Percentiles rank a stretch among this genome's conserved stretches.
Evolutionary conservation across 2,888 invertebrate genomes (phyloP).

Genomic region (Erannis defoliaria): DNA sequence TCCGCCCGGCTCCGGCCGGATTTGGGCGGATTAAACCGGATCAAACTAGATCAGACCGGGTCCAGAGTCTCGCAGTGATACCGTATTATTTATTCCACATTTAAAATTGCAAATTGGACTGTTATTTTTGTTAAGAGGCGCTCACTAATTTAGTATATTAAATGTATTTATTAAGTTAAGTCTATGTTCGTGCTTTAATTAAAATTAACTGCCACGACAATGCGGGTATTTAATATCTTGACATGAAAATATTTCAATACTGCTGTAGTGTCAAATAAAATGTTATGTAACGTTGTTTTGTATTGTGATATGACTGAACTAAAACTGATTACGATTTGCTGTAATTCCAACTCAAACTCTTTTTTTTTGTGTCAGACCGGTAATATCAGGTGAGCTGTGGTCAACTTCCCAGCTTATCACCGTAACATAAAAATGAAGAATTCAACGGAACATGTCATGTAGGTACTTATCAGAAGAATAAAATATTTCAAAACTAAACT

Average conservation of each 20-base stretch:
- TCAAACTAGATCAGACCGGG: slow-evolving; percentile 55
- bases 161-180: neutral
- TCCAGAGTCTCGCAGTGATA: slow-evolving; percentile 75
- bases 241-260: neutral
- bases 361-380: too few species aligned
- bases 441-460: neutral
- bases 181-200: neutral
- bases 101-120: slow-evolving; percentile 72
- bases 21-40: slow-evolving; percentile 73
- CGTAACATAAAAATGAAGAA: neutral
- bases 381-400: neutral
- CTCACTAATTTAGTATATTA: slow-evolving; percentile 23
- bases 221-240: neutral
- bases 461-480: slow-evolving; percentile 7
- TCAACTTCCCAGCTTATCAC: neutral
- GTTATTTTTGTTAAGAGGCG: slow-evolving; percentile 56
- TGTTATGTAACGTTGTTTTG: too few species aligned
- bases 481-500: slow-evolving; percentile 20
- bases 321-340: too few species aligned
- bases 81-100: slow-evolving; percentile 79
- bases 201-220: neutral
- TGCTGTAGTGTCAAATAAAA: neutral
- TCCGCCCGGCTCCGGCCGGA: slow-evolving; percentile 60
- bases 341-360: too few species aligned
- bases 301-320: too few species aligned